Percentiles rank a stretch among this genome's conserved stretches.
Evolutionary conservation across 1,140 invertebrate species (phyloP).

Genomic region (Cyclina sinensis): DNA sequence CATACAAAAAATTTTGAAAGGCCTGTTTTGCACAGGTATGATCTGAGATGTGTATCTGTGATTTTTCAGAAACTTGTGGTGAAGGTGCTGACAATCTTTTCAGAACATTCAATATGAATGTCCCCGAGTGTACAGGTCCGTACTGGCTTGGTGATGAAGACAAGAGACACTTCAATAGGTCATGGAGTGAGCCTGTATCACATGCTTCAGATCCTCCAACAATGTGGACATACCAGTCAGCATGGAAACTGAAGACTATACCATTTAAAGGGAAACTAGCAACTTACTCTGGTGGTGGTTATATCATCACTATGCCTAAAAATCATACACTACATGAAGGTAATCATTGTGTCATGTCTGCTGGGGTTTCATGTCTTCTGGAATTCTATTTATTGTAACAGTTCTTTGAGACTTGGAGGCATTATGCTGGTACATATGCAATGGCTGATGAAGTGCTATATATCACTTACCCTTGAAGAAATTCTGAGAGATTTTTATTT

Average conservation of each 20-base stretch:
- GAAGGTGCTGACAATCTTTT: not conserved
- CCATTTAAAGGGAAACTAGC: constrained; percentile 66
- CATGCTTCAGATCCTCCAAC: not conserved
- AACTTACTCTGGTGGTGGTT: constrained; percentile 75
- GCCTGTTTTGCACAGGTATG: not conserved
- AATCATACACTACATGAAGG: constrained; percentile 17
- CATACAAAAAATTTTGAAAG: not conserved
- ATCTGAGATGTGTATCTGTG: no score
- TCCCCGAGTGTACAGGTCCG: constrained; percentile 43
- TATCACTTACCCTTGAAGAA: no score
- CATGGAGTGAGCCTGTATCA: constrained; percentile 52
- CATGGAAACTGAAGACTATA: constrained; percentile 70
- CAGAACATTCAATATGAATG: not conserved
- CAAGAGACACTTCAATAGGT: constrained; percentile 57
- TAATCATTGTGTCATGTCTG: not conserved
- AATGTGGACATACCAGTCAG: constrained; percentile 70
- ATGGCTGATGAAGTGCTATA: no score
- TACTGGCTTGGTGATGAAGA: constrained; percentile 72
- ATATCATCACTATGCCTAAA: constrained; percentile 53
- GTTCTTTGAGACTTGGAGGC: no score
- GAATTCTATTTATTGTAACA: no score
- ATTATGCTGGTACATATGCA: no score
- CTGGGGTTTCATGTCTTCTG: no score
- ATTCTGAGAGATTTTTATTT: no score
- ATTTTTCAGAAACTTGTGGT: constrained; percentile 29